Percentiles rank a stretch among this genome's conserved stretches.
Evolutionary conservation across 2,113 vertebrate species (phyloP).

Genomic region (Aegotheles bennettii): DNA sequence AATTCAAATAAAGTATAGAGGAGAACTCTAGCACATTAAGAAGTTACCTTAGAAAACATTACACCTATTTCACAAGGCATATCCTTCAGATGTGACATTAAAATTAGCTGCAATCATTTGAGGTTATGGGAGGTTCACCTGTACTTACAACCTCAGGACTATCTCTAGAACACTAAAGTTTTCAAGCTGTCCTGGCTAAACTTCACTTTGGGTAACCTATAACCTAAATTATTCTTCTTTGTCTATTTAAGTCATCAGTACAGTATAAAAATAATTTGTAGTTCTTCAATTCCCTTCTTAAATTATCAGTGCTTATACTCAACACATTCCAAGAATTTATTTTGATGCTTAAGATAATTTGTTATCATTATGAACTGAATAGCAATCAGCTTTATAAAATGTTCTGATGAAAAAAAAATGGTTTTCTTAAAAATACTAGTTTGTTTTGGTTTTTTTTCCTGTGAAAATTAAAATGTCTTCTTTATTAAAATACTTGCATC

Average conservation of each 20-base stretch:
- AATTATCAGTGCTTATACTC: not conserved
- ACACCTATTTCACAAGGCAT: not conserved
- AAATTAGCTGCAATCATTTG: not conserved
- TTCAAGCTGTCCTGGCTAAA: not conserved
- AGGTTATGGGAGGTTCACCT: not conserved
- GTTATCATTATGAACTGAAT: not conserved
- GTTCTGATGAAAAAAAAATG: not conserved
- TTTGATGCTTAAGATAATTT: not conserved
- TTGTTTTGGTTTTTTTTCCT: not conserved
- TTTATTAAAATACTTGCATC: not conserved
- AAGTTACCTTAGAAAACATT: not conserved
- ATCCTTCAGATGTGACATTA: not conserved
- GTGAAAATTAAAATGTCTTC: not conserved
- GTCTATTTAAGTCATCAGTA: not conserved
- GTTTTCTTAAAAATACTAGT: not conserved
- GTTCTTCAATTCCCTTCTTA: not conserved
- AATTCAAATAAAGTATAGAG: not conserved
- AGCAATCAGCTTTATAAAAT: not conserved
- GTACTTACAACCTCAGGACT: not conserved
- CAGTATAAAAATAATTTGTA: not conserved
- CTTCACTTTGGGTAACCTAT: not conserved
- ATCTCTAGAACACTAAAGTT: not conserved
- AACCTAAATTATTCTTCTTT: not conserved
- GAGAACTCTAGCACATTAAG: not conserved
- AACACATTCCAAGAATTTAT: not conserved